Conservation (phyloP, 1,140 invertebrate species). For the Metopolophium dirhodum region DNA sequence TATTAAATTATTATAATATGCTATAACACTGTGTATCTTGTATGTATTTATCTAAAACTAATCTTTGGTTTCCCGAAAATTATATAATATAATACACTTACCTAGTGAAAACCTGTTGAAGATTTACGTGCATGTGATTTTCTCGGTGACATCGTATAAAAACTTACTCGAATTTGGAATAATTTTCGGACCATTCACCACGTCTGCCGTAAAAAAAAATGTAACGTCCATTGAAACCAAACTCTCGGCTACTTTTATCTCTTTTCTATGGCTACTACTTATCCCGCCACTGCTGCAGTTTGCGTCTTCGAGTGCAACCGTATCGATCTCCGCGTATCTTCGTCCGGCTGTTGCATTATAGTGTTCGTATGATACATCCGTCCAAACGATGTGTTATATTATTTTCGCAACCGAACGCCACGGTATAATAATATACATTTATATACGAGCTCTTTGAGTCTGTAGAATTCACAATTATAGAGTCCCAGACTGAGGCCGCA, state of each 20-base stretch:
- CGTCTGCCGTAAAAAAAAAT: background rate
- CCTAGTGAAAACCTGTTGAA: background rate
- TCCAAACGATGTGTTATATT: background rate
- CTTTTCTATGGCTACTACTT: background rate
- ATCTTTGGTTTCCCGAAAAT: background rate
- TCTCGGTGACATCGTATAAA: background rate
- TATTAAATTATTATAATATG: background rate
- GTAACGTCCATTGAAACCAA: background rate
- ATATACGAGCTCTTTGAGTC: background rate
- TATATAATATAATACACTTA: background rate
- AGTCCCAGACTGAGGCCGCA: background rate
- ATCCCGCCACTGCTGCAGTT: background rate
- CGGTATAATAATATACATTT: background rate
- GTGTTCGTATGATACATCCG: background rate
- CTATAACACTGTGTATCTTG: background rate
- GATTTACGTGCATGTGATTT: background rate
- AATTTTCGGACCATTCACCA: background rate
- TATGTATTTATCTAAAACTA: background rate
- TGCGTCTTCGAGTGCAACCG: background rate
- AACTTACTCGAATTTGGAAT: background rate
- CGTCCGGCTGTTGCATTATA: too few species aligned
- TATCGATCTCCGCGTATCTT: background rate
- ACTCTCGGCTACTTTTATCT: background rate
- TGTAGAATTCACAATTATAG: slow-evolving; percentile 1
- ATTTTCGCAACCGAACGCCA: background rate